Evolutionary conservation across 2,797 vertebrate species (phyloP).

Genomic region (Hydrolagus colliei): DNA sequence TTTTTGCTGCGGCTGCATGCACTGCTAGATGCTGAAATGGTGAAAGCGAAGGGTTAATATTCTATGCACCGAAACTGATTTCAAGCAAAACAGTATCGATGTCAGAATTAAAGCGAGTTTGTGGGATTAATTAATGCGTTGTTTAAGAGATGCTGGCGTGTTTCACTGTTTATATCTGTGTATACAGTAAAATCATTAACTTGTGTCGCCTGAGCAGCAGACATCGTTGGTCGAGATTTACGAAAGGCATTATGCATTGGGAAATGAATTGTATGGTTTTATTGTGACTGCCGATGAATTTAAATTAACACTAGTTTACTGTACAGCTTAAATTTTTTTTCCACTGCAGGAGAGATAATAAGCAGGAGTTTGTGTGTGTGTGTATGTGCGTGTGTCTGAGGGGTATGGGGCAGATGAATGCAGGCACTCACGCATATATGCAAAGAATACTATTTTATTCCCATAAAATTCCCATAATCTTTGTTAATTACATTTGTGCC

Average conservation of each 20-base stretch:
- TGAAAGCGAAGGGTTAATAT: background rate
- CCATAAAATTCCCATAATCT: no score
- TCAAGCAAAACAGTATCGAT: background rate
- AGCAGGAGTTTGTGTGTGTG: no score
- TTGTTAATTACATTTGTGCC: no score
- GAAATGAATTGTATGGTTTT: no score
- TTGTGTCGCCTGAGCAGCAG: background rate
- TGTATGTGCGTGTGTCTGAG: no score
- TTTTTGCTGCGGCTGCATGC: background rate
- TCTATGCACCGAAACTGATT: background rate
- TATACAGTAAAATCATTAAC: background rate
- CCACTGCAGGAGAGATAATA: no score
- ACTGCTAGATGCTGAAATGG: background rate
- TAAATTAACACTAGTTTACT: no score
- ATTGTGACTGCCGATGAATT: no score
- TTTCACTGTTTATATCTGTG: background rate
- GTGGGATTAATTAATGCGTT: constrained; percentile 1
- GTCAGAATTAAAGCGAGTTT: background rate
- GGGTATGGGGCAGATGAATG: no score
- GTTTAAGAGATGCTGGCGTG: background rate
- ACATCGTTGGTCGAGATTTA: background rate
- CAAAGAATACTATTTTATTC: no score
- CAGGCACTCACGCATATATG: no score
- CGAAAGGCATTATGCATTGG: background rate
- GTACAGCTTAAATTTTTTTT: no score